phyloP scores from a whole-genome alignment of 1,140 invertebrate species.

The Anoplolepis gracilipes region DNA sequence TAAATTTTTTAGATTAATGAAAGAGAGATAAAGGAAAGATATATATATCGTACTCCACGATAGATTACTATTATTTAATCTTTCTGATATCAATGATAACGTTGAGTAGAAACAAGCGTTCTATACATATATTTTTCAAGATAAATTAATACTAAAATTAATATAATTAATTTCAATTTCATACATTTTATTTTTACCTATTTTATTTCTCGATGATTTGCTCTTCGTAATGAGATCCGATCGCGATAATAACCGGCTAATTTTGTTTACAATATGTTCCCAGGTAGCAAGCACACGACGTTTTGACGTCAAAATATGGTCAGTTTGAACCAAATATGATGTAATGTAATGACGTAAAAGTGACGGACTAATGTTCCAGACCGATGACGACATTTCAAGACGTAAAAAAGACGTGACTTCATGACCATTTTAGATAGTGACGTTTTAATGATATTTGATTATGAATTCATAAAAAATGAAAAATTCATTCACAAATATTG shows the following conservation, averaged over 20 bases:
- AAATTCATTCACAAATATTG: too few species aligned
- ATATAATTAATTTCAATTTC: not conserved
- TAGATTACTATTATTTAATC: not conserved
- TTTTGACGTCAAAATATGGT: too few species aligned
- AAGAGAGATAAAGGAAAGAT: not conserved
- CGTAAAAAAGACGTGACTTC: too few species aligned
- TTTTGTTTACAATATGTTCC: slow-evolving; percentile 9
- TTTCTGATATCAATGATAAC: not conserved
- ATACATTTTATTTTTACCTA: not conserved
- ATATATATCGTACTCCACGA: not conserved
- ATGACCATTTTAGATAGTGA: too few species aligned
- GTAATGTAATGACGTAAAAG: too few species aligned
- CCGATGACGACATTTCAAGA: too few species aligned
- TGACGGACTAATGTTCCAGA: too few species aligned
- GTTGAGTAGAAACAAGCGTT: not conserved
- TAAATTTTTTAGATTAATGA: not conserved
- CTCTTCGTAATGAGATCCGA: not conserved
- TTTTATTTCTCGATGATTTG: not conserved
- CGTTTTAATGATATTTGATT: too few species aligned
- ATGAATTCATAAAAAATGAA: too few species aligned
- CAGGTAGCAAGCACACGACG: too few species aligned
- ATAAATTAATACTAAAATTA: not conserved
- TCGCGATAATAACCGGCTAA: not conserved
- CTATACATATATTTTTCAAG: too few species aligned
- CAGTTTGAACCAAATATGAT: too few species aligned